Percentiles rank a stretch among this genome's conserved stretches.
These are phyloP conservation scores for Apostichopus japonicus DNA, from an alignment of 35 echinoderm and acorn worm genomes.

Conservation along the genomic window DNA sequence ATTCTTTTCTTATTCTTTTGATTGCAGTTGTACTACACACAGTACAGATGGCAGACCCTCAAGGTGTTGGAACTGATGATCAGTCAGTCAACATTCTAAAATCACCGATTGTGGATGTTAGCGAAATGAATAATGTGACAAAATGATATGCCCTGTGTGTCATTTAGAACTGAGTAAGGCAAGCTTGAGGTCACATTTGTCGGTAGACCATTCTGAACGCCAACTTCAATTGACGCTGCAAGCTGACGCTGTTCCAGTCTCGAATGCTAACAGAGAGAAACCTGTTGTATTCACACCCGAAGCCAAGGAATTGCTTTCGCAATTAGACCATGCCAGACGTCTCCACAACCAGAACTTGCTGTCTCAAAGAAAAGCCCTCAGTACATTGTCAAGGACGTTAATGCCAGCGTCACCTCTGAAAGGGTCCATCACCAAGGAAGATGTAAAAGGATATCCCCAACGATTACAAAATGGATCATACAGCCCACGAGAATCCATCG, in stretches of 20 bases:
- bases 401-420: neutral
- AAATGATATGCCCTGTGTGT: slow-evolving; percentile 51
- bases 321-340: slow-evolving; percentile 21
- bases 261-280: neutral
- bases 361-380: slow-evolving; percentile 27
- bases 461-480: slow-evolving; percentile 9
- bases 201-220: neutral
- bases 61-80: too few relatives aligned
- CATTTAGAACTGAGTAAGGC: neutral
- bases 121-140: neutral
- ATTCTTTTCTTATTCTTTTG: too few relatives aligned
- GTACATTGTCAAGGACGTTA: slow-evolving; percentile 12
- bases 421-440: neutral
- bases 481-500: neutral
- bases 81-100: too few relatives aligned
- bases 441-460: neutral
- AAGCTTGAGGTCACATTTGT: neutral
- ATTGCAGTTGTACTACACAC: too few relatives aligned
- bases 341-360: slow-evolving; percentile 26
- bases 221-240: neutral
- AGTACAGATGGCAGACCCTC: too few relatives aligned
- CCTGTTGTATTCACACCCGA: neutral
- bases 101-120: too few relatives aligned
- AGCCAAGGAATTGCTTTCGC: neutral
- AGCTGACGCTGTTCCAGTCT: neutral